These are phyloP conservation scores for Gulo gulo DNA, from an alignment of 2,113 vertebrate genomes.

Conservation along the genomic window DNA sequence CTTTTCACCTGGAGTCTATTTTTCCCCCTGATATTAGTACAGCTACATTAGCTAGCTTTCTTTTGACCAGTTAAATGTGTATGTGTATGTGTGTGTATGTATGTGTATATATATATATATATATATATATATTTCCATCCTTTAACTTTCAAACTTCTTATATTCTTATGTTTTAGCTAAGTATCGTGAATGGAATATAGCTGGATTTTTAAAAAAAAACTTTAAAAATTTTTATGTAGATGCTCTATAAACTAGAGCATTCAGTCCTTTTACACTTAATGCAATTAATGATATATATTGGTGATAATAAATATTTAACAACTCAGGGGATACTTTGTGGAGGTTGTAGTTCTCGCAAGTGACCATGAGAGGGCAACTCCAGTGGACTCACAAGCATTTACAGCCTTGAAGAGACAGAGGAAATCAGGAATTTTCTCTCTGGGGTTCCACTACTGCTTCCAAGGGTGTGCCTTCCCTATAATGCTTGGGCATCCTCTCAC, in stretches of 20 bases:
- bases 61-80: neutral
- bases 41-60: neutral
- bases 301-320: neutral
- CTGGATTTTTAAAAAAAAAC: neutral
- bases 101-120: no score
- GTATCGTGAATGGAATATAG: neutral
- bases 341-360: neutral
- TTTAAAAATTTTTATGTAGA: neutral
- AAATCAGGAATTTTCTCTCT: neutral
- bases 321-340: neutral
- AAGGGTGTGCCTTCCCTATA: neutral
- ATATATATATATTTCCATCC: neutral
- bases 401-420: neutral
- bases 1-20: neutral
- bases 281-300: neutral
- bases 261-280: conserved; percentile 37
- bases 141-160: neutral
- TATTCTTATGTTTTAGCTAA: neutral
- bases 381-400: neutral
- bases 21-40: neutral
- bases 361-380: neutral
- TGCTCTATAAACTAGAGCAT: neutral
- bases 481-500: neutral
- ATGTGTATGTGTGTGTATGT: no score
- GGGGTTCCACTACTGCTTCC: neutral